These are phyloP conservation scores for Coendou prehensilis DNA, from an alignment of 2,797 vertebrate genomes.

Conservation along the genomic window DNA sequence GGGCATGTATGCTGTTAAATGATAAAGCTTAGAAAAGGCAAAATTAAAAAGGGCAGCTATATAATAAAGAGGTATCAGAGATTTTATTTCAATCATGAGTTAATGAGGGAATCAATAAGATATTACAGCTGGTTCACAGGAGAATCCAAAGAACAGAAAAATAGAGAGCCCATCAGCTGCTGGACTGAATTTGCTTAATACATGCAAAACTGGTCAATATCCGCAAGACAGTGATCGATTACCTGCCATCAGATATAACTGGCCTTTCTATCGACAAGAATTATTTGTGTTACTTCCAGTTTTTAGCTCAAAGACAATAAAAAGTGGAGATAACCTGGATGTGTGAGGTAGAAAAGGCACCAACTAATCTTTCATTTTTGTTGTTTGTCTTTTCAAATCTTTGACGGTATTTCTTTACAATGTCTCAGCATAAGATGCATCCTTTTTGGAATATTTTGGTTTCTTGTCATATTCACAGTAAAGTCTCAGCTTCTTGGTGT, in stretches of 20 bases:
- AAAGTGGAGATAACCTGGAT: not conserved
- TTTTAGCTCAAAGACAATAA: not conserved
- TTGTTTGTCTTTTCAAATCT: not conserved
- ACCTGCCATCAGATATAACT: not conserved
- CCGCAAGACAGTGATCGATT: not conserved
- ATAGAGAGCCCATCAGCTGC: not conserved
- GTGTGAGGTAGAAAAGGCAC: not conserved
- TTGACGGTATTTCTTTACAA: not conserved
- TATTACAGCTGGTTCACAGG: not conserved
- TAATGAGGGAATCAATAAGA: not conserved
- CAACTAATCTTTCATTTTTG: not conserved
- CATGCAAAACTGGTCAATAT: not conserved
- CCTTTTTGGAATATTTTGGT: not conserved
- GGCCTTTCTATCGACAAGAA: not conserved
- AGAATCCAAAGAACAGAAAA: not conserved
- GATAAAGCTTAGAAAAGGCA: not conserved
- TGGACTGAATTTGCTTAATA: not conserved
- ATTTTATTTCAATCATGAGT: not conserved
- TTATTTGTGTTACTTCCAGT: not conserved
- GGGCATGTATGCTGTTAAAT: not conserved
- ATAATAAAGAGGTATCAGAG: not conserved
- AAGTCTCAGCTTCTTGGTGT: not conserved
- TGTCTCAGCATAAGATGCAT: not conserved
- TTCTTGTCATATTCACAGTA: not conserved
- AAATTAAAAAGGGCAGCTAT: not conserved